Base-by-base conservation (phyloP, 64 coral and sea anemone species). In the Dendronephthya gigantea region DNA sequence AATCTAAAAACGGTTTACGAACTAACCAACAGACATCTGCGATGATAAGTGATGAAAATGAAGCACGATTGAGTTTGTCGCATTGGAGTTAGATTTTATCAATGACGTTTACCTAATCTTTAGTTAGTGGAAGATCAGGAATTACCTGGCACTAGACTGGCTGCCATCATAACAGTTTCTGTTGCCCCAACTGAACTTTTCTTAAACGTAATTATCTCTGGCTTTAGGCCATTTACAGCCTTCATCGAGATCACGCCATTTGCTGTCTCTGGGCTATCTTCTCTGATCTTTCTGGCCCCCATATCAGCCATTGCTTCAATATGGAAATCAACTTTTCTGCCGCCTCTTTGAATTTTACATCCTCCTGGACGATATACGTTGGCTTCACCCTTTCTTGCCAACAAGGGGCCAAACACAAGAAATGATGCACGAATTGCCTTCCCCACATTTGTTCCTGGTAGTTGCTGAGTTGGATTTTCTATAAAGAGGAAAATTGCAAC, bases 141-240 rank as follows among this genome's bases (percentile, higher is more conserved):
- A 16, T 19, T 75, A 34, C 69, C 69, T 37, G 37, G 1, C 2
- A 82, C 90, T 4, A 83, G 52, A 50, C 85, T 88, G 12, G 90
- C 90, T 9, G 90, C 90, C 90, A 91, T 87, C 15, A 91, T 84
- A 19, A 82, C 82, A 49, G 88, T 91, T 74, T 83, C 85, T 2
- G 90, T 91, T 45, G 90, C 90, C 36, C 85, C 85, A 31, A 91
- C 90, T 16, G 90, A 91, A 5, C 65, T 68, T 50, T 25, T n/a
- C 16, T 11, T 50, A 13, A 91, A 50, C 0, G 31, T 0, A 35
- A 91, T 83, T 3, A 29, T n/a, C 28, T 11, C 50, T 19, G 84
- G 84, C 22, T 50, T 47, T 27, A 91, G 45, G 17, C 37, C 30
- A 36, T 45, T 50, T 37, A 2, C 48, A 68, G 10, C 37, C 36